A percentile compares a stretch with the other conserved stretches of the same genome.
Conservation (phyloP, 2,113 vertebrate genomes). For the Sula dactylatra region DNA sequence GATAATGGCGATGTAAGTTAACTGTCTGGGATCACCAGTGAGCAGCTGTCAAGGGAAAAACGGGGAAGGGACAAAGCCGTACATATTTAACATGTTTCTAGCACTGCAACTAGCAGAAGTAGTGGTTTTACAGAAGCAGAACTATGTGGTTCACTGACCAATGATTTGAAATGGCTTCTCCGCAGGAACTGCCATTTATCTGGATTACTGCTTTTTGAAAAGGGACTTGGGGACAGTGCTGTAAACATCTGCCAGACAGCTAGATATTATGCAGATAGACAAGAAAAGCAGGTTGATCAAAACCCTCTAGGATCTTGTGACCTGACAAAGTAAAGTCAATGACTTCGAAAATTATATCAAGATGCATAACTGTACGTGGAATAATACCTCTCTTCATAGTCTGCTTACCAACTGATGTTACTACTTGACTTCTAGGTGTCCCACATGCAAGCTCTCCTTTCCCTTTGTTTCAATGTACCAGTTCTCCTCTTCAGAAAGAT, state of each 20-base stretch:
- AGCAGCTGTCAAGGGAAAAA: conserved; percentile 9
- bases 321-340: neutral
- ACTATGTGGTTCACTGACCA: conserved; percentile 17
- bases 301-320: neutral
- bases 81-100: neutral
- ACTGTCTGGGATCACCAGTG: neutral
- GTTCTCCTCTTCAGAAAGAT: neutral
- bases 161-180: neutral
- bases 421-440: neutral
- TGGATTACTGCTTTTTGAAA: neutral
- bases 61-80: neutral
- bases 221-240: neutral
- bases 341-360: neutral
- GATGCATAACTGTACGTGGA: neutral
- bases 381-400: neutral
- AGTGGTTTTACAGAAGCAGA: conserved; percentile 33
- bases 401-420: neutral
- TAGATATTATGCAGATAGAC: neutral
- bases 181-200: neutral
- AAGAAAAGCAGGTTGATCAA: neutral
- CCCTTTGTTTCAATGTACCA: neutral
- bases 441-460: neutral
- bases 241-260: neutral
- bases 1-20: neutral
- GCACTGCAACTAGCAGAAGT: neutral